Evolutionary conservation across 2,797 vertebrate species (phyloP).

Genomic region (Gobionotothen gibberifrons): DNA sequence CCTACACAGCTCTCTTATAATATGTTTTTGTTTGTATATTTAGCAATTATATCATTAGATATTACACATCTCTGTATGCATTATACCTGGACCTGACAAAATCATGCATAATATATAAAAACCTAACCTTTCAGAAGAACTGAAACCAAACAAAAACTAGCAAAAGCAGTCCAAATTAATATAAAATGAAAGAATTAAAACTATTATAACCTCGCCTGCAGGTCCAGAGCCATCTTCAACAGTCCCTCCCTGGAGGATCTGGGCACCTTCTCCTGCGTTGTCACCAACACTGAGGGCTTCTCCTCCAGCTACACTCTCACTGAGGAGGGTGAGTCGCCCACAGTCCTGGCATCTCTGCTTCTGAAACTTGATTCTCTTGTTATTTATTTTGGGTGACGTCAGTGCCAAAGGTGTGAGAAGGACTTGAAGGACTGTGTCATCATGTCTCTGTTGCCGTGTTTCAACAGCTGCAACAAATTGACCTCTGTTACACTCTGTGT

Average conservation of each 20-base stretch:
- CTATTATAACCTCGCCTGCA: slow-evolving; percentile 54
- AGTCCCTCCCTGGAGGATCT: slow-evolving; percentile 92
- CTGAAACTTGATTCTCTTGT: slow-evolving; percentile 32
- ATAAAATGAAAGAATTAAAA: too few species aligned
- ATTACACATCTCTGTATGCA: too few species aligned
- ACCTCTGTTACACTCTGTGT: slow-evolving; percentile 25
- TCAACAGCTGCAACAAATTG: slow-evolving; percentile 48
- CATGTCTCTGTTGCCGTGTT: slow-evolving; percentile 32
- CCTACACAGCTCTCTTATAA: too few species aligned
- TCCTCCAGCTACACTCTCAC: slow-evolving; percentile 95
- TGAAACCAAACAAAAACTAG: too few species aligned
- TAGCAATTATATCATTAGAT: too few species aligned
- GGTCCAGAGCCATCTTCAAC: slow-evolving; percentile 94
- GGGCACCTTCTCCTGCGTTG: slow-evolving; percentile 92
- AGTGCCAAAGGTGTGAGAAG: slow-evolving; percentile 30
- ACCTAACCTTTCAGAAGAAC: too few species aligned
- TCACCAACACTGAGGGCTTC: slow-evolving; percentile 93
- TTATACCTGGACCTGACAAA: too few species aligned
- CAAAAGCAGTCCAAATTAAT: too few species aligned
- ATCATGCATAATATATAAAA: too few species aligned
- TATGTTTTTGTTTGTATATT: too few species aligned
- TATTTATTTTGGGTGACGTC: slow-evolving; percentile 35
- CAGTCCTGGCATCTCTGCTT: slow-evolving; percentile 7
- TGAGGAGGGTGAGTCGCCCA: slow-evolving; percentile 89
- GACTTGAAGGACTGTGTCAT: slow-evolving; percentile 16